Base-by-base conservation (phyloP, 2,113 vertebrate genomes). In the Prolemur simus region DNA sequence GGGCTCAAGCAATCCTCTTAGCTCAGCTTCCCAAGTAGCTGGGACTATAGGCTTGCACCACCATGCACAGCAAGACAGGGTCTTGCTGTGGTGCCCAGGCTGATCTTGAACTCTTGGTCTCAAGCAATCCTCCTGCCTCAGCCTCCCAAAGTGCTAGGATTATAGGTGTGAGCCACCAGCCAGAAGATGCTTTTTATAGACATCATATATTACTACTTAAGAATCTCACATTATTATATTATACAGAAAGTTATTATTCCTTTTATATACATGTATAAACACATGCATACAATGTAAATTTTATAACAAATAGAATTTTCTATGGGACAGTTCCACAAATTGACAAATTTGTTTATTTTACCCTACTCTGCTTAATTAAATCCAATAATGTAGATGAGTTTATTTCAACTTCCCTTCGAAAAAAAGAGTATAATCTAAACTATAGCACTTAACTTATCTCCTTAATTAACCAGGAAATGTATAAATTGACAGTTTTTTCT, bases 281-380 rank as follows among this genome's bases (percentile, higher is more conserved):
- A 80, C 4, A 77, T 2, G 71, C 8, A 82, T 17, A 78, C 7
- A 74, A 68, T 81, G 18, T 94, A 94, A 90, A 73, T 80, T 66
- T 90, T 93, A 69, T 77, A 58, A 66, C n/a, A 76, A 54, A 11
- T 93, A 77, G 17, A 84, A 42, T 90, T 90, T 85, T 86, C 29
- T 80, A 2, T 64, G 49, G 39, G 80, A 56, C 2, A 73, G 2
- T 81, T 91, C 58, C 47, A 34, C 23, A 83, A 37, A 60, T 81
- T 77, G 10, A 47, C 34, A 39, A 39, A 37, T 88, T 88, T 64
- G n/a, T 94, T 76, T 81, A 64, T 92, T 64, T 93, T 91, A 68
- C 32, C 15, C n/a, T 87, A 5, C 23, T 80, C 32, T 58, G 34
- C 21, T 66, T 96, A 90, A 74, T 94, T 94, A 74, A 87, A 34